These are phyloP conservation scores for Microtus richardsoni DNA, from an alignment of 2,113 vertebrate genomes.

Conservation along the genomic window DNA sequence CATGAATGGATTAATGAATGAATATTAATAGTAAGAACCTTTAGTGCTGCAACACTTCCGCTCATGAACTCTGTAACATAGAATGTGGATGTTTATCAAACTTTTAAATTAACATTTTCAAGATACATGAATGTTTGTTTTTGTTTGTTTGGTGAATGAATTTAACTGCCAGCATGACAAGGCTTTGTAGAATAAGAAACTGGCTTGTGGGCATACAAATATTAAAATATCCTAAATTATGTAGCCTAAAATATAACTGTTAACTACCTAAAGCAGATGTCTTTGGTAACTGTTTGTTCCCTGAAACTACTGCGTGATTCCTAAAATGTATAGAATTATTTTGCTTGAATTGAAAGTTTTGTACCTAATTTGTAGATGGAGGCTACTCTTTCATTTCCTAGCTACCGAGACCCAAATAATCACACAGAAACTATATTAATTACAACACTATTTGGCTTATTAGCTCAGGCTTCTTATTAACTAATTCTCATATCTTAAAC, in stretches of 20 bases:
- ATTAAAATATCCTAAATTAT: neutral
- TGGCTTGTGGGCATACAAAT: neutral
- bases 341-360: slow-evolving; percentile 30
- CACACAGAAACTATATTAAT: too few relatives aligned
- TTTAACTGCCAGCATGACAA: neutral
- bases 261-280: neutral
- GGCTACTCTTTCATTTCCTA: too few relatives aligned
- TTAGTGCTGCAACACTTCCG: neutral
- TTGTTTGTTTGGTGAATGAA: neutral
- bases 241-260: neutral
- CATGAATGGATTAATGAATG: neutral
- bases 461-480: too few relatives aligned
- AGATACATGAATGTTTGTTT: neutral
- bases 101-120: neutral
- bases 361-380: neutral
- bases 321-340: slow-evolving; percentile 24
- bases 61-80: neutral
- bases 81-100: neutral
- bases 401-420: too few relatives aligned
- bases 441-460: too few relatives aligned
- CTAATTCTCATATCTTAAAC: too few relatives aligned
- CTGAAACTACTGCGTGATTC: neutral
- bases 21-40: neutral
- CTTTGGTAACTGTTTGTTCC: neutral
- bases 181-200: neutral